Percentiles rank a stretch among this genome's conserved stretches.
Conservation (phyloP, 2,888 invertebrate species). For the Autographa pulchrina region DNA sequence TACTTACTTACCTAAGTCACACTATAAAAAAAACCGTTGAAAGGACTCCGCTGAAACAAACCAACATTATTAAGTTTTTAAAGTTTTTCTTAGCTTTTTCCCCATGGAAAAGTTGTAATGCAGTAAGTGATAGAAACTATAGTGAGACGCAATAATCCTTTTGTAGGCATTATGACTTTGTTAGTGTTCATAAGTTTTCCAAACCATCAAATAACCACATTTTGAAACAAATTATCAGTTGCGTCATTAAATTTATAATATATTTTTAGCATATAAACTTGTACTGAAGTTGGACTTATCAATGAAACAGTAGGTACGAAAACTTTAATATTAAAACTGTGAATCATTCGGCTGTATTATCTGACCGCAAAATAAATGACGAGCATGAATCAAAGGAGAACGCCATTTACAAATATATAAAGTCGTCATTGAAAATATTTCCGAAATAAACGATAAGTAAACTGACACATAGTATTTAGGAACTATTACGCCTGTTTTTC, state of each 20-base stretch:
- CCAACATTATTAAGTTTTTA: no score
- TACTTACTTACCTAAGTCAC: no score
- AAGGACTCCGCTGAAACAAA: no score
- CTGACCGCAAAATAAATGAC: slow-evolving; percentile 19
- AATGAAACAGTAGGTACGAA: slow-evolving; percentile 3
- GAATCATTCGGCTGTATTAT: slow-evolving; percentile 3
- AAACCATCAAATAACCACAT: neutral
- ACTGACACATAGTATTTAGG: no score
- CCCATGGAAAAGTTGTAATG: no score
- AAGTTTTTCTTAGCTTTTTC: no score
- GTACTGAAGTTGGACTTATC: neutral
- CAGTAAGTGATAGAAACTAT: no score
- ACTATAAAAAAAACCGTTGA: no score
- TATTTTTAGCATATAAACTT: slow-evolving; percentile 18
- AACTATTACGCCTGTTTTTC: neutral
- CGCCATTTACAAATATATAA: slow-evolving; percentile 13
- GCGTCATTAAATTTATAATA: slow-evolving; percentile 10
- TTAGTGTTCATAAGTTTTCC: neutral
- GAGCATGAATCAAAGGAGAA: slow-evolving; percentile 18
- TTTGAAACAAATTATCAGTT: neutral
- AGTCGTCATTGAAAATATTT: slow-evolving; percentile 20
- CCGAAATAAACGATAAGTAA: neutral
- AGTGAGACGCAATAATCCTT: no score
- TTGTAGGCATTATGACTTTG: no score
- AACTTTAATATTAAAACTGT: neutral